A percentile compares a stretch with the other conserved stretches of the same genome.
Evolutionary conservation across 2,113 vertebrate genomes (phyloP).

Genomic region (Amblyopsis rosae): DNA sequence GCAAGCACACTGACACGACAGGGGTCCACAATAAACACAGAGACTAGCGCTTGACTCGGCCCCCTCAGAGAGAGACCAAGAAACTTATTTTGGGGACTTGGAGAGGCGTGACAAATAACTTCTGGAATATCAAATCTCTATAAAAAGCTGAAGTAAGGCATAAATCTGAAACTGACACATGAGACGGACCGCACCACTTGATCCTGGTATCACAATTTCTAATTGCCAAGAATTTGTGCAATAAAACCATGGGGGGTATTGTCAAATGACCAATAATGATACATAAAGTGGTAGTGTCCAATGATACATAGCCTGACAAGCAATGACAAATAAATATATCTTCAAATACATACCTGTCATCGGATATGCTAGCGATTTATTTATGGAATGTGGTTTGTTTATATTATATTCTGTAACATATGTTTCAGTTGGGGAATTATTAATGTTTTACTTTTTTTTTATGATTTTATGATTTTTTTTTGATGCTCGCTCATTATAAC

Average conservation of each 20-base stretch:
- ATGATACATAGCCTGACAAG: neutral
- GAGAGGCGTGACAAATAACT: slow-evolving; percentile 80
- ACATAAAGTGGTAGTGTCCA: neutral
- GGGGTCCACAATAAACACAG: slow-evolving; percentile 72
- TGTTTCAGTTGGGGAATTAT: too few relatives aligned
- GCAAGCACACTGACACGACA: slow-evolving; percentile 69
- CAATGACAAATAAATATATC: neutral
- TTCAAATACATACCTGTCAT: neutral
- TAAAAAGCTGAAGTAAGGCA: slow-evolving; percentile 78
- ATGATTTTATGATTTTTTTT: neutral
- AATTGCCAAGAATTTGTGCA: slow-evolving; percentile 37
- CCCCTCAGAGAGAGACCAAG: slow-evolving; percentile 65
- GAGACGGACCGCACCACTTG: slow-evolving; percentile 58
- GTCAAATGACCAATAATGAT: slow-evolving; percentile 19
- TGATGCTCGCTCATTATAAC: neutral
- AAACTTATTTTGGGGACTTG: slow-evolving; percentile 77
- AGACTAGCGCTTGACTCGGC: slow-evolving; percentile 58
- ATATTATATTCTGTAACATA: too few relatives aligned
- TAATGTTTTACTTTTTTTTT: neutral
- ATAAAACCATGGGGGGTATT: slow-evolving; percentile 22
- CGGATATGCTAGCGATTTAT: neutral
- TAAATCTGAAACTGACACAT: slow-evolving; percentile 76
- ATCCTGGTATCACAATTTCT: slow-evolving; percentile 42
- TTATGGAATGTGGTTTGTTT: neutral
- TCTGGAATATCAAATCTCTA: slow-evolving; percentile 79